phyloP scores from a whole-genome alignment of 2,797 vertebrate genomes.

The Epinephelus malabaricus region DNA sequence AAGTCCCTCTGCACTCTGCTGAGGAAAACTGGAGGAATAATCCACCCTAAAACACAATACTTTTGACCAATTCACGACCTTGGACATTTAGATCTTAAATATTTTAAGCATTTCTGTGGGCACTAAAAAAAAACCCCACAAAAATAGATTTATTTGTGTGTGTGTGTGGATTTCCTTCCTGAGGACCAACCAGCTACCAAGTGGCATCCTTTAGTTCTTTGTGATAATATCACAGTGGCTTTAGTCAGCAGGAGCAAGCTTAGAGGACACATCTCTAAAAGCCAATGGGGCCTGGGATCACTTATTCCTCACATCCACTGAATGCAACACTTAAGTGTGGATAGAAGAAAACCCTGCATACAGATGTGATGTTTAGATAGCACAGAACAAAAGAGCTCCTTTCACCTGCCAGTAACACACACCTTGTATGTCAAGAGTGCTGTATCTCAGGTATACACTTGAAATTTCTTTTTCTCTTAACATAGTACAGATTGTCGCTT shows the following conservation, averaged over 20 bases:
- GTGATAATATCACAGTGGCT: slow-evolving; percentile 29
- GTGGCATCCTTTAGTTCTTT: not conserved
- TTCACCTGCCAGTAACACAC: not conserved
- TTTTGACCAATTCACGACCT: slow-evolving; percentile 35
- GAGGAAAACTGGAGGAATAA: slow-evolving; percentile 34
- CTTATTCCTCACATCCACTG: not conserved
- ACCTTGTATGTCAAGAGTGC: too few species aligned
- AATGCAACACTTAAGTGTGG: too few species aligned
- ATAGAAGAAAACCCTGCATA: too few species aligned
- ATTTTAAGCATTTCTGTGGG: not conserved
- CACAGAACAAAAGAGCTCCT: not conserved
- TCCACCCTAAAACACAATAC: slow-evolving; percentile 44
- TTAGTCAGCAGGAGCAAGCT: slow-evolving; percentile 35
- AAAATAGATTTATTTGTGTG: slow-evolving; percentile 2
- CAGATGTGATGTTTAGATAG: too few species aligned
- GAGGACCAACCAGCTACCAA: not conserved
- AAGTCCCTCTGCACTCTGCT: slow-evolving; percentile 36
- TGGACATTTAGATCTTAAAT: not conserved
- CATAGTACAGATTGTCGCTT: too few species aligned
- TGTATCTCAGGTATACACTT: too few species aligned
- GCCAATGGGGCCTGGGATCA: slow-evolving; percentile 1
- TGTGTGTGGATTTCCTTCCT: not conserved
- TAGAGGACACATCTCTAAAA: slow-evolving; percentile 22
- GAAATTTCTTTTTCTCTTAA: too few species aligned
- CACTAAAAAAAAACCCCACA: not conserved